These are phyloP conservation scores for Heliothis virescens DNA, from an alignment of 1,140 invertebrate species.

Conservation along the genomic window DNA sequence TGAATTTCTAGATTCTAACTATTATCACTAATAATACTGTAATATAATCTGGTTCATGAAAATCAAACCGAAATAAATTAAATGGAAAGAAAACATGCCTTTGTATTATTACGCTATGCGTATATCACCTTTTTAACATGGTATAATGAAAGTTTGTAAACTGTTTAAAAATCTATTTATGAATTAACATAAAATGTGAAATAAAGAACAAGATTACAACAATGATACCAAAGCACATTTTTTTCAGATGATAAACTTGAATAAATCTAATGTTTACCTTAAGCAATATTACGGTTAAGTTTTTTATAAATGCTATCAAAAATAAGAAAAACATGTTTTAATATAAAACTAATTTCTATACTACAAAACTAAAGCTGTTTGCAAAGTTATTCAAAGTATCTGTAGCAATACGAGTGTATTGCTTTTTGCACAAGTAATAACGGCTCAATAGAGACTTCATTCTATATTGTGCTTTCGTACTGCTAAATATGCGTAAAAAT, in stretches of 20 bases:
- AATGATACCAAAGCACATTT: slow-evolving; percentile 46
- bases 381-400: not conserved
- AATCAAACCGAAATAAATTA: slow-evolving; percentile 85
- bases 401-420: no score
- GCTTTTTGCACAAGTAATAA: not conserved
- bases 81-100: slow-evolving; percentile 76
- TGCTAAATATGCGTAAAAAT: not conserved
- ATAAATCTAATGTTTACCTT: slow-evolving; percentile 42
- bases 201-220: slow-evolving; percentile 50
- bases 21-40: slow-evolving; percentile 86
- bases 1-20: slow-evolving; percentile 85
- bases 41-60: slow-evolving; percentile 86
- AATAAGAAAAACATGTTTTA: slow-evolving; percentile 29
- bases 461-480: not conserved
- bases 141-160: slow-evolving; percentile 12
- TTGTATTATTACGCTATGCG: slow-evolving; percentile 57
- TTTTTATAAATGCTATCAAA: slow-evolving; percentile 54
- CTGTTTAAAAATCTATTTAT: slow-evolving; percentile 57
- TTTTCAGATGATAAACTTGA: slow-evolving; percentile 37
- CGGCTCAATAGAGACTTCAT: not conserved
- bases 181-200: slow-evolving; percentile 48
- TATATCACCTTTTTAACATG: no score
- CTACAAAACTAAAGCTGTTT: slow-evolving; percentile 7
- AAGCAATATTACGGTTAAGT: slow-evolving; percentile 39
- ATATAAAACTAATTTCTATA: slow-evolving; percentile 31